A percentile compares a stretch with the other conserved stretches of the same genome.
phyloP scores from a whole-genome alignment of 2,888 invertebrate species.

The Nemotelus pantherinus region DNA sequence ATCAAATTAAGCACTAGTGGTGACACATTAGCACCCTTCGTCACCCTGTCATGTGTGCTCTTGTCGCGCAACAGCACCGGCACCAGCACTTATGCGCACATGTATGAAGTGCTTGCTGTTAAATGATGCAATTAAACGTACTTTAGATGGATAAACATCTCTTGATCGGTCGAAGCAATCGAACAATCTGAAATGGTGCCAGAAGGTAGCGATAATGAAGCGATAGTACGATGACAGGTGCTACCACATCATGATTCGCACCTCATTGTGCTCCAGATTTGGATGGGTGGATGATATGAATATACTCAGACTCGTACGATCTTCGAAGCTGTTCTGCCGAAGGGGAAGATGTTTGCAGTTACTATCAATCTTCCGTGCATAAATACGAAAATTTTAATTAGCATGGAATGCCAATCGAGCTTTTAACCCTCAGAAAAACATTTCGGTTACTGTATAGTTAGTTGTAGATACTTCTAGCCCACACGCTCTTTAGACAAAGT shows the following conservation, averaged over 20 bases:
- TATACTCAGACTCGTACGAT: no score
- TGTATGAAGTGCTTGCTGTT: slow-evolving; percentile 38
- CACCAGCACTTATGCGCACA: slow-evolving; percentile 36
- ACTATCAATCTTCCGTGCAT: no score
- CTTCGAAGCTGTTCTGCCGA: no score
- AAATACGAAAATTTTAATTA: no score
- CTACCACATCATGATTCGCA: not conserved
- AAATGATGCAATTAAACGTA: slow-evolving; percentile 44
- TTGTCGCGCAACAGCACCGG: slow-evolving; percentile 37
- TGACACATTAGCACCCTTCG: slow-evolving; percentile 44
- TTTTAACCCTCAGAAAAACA: no score
- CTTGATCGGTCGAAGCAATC: slow-evolving; percentile 39
- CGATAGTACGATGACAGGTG: not conserved
- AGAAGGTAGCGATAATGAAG: not conserved
- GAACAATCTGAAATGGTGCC: not conserved
- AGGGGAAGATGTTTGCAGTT: no score
- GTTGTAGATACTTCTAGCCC: no score
- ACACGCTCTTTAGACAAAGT: no score
- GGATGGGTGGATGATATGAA: no score
- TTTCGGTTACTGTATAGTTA: no score
- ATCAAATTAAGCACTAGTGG: slow-evolving; percentile 45
- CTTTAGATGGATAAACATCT: slow-evolving; percentile 44
- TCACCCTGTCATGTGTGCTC: slow-evolving; percentile 18
- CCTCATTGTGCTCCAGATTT: no score
- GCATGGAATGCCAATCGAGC: no score